Percentiles rank a stretch among this genome's conserved stretches.
Conservation (phyloP, 1,140 invertebrate species). For the Metopolophium dirhodum region DNA sequence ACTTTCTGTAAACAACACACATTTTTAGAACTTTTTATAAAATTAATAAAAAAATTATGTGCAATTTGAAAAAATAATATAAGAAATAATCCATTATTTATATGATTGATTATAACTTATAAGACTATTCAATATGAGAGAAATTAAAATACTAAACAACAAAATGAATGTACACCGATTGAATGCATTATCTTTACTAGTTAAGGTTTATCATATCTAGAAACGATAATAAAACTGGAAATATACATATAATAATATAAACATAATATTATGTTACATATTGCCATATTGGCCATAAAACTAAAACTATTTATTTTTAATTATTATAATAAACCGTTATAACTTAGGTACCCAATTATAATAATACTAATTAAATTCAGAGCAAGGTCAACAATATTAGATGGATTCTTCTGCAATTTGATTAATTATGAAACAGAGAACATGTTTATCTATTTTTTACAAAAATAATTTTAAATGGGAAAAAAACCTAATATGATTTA, state of each 20-base stretch:
- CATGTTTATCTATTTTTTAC: background rate
- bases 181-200: background rate
- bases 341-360: background rate
- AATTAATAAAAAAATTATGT: background rate
- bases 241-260: background rate
- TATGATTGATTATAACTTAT: background rate
- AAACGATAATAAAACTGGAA: background rate
- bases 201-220: background rate
- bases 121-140: background rate
- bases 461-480: background rate
- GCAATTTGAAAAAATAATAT: background rate
- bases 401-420: background rate
- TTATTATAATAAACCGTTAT: background rate
- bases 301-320: background rate
- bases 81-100: background rate
- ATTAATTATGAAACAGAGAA: background rate
- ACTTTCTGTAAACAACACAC: constrained; percentile 52
- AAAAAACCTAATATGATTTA: background rate
- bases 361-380: background rate
- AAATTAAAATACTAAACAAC: background rate
- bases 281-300: background rate
- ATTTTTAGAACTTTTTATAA: background rate
- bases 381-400: background rate
- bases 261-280: background rate
- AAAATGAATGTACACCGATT: background rate